Evolutionary conservation across 2,113 vertebrate species (phyloP).

Genomic region (Pteronura brasiliensis): DNA sequence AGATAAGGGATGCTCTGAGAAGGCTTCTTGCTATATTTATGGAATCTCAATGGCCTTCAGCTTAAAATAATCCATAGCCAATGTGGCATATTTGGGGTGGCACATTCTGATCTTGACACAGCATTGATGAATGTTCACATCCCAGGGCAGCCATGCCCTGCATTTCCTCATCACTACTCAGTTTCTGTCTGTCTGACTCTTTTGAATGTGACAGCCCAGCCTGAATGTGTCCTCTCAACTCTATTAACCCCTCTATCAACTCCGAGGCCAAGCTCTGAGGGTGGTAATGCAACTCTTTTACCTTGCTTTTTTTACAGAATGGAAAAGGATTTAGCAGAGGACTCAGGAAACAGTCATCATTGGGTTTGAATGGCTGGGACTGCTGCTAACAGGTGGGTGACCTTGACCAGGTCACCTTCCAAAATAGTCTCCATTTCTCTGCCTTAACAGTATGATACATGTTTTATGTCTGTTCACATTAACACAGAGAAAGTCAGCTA

Average conservation of each 20-base stretch:
- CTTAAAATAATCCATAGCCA: not conserved
- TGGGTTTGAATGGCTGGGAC: not conserved
- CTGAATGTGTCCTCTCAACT: not conserved
- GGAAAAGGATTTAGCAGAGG: not conserved
- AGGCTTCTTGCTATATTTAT: not conserved
- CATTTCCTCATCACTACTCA: not conserved
- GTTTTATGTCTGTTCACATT: rapidly evolving
- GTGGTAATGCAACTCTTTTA: not conserved
- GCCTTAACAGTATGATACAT: not conserved
- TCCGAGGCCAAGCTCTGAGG: not conserved
- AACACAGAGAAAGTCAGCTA: not conserved
- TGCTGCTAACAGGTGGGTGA: not conserved
- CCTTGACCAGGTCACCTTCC: not conserved
- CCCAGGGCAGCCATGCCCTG: too few species aligned
- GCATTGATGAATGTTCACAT: not conserved
- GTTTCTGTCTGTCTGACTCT: not conserved
- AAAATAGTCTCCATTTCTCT: not conserved
- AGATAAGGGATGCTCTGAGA: not conserved
- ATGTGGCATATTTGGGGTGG: not conserved
- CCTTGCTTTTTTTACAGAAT: not conserved
- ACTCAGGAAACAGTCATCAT: not conserved
- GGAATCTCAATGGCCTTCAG: not conserved
- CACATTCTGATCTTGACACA: not conserved
- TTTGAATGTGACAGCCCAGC: too few species aligned
- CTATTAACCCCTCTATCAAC: too few species aligned